A percentile compares a stretch with the other conserved stretches of the same genome.
Conservation (phyloP, 2,888 invertebrate genomes). For the Mythimna vitellina region DNA sequence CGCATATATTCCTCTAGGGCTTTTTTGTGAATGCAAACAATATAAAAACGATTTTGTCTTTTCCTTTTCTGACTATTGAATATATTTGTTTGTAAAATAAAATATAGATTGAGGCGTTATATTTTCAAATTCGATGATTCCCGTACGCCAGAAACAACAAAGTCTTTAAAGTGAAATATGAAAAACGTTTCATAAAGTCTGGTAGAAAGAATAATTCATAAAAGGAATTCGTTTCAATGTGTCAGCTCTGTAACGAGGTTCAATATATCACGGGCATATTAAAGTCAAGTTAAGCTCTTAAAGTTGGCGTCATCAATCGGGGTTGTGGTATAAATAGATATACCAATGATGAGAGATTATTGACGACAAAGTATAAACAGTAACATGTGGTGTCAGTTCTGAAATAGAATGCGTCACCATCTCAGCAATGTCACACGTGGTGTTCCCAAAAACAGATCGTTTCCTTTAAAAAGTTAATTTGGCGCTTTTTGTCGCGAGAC, state of each 20-base stretch:
- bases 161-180: slow-evolving; percentile 66
- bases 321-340: slow-evolving; percentile 82
- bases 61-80: slow-evolving; percentile 79
- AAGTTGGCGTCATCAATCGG: slow-evolving; percentile 83
- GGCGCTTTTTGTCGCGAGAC: slow-evolving; percentile 83
- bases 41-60: slow-evolving; percentile 82
- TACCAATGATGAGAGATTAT: slow-evolving; percentile 86
- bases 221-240: slow-evolving; percentile 75
- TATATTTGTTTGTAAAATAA: slow-evolving; percentile 78
- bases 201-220: slow-evolving; percentile 74
- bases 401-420: slow-evolving; percentile 84
- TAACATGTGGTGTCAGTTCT: slow-evolving; percentile 82
- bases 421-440: slow-evolving; percentile 86
- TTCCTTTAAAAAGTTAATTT: slow-evolving; percentile 91
- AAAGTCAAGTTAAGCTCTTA: slow-evolving; percentile 83
- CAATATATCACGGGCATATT: slow-evolving; percentile 84
- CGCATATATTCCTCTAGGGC: slow-evolving; percentile 76
- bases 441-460: slow-evolving; percentile 88
- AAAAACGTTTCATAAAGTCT: slow-evolving; percentile 64
- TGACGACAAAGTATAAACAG: slow-evolving; percentile 88
- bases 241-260: slow-evolving; percentile 76
- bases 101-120: slow-evolving; percentile 76
- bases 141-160: slow-evolving; percentile 61
- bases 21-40: slow-evolving; percentile 75
- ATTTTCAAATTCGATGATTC: slow-evolving; percentile 71